phyloP scores from a whole-genome alignment of 2,888 invertebrate species.

The Drosophila dives region DNA sequence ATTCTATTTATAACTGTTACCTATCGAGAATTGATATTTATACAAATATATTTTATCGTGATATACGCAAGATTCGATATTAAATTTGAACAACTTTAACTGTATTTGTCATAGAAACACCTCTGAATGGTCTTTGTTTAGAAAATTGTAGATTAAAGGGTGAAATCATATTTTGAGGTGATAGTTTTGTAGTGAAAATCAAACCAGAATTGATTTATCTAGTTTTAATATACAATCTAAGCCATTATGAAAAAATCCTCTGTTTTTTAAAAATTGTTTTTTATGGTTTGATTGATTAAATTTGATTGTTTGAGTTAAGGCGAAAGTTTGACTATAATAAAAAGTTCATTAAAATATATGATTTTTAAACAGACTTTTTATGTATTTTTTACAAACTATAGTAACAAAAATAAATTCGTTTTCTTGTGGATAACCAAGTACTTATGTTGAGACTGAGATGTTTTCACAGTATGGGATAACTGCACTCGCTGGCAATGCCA shows the following conservation, averaged over 20 bases:
- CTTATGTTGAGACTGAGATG: neutral
- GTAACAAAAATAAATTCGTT: conserved; percentile 49
- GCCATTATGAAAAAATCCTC: too few relatives aligned
- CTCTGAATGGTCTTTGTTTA: neutral
- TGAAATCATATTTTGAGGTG: neutral
- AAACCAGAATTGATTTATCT: too few relatives aligned
- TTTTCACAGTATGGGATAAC: conserved; percentile 81
- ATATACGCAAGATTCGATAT: neutral
- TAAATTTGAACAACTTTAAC: neutral
- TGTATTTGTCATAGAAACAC: neutral
- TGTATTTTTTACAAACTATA: conserved; percentile 47
- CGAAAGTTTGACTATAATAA: neutral
- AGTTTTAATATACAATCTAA: too few relatives aligned
- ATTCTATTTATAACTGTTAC: too few relatives aligned
- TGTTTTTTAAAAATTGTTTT: too few relatives aligned
- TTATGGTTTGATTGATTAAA: too few relatives aligned
- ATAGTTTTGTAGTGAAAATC: too few relatives aligned
- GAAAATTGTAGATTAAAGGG: neutral
- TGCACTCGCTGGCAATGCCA: conserved; percentile 84
- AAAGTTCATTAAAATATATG: neutral
- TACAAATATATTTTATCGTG: too few relatives aligned
- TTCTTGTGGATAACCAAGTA: conserved; percentile 23
- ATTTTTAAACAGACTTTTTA: neutral
- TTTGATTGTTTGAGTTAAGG: too few relatives aligned
- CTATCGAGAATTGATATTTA: too few relatives aligned